Conservation (phyloP, 1,140 invertebrate species). For the Pygmarrhopalites habei region DNA sequence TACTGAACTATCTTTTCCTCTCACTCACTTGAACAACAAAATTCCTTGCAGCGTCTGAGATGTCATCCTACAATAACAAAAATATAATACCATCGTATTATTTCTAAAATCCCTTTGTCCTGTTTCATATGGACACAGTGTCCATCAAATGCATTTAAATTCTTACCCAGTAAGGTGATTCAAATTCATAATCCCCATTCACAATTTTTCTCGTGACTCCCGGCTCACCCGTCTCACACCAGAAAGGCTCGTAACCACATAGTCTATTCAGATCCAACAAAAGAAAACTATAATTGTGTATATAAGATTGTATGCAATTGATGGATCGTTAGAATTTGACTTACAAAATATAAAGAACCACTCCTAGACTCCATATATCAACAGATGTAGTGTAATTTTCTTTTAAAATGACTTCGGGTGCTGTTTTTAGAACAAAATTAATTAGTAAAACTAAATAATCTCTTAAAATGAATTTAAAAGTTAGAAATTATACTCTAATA, state of each 20-base stretch:
- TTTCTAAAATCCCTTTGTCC: too few relatives aligned
- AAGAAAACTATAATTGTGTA: too few relatives aligned
- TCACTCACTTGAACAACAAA: conserved; percentile 42
- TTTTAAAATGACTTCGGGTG: conserved; percentile 51
- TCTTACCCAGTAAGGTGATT: conserved; percentile 48
- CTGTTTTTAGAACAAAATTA: conserved; percentile 41
- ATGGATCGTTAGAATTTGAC: conserved; percentile 33
- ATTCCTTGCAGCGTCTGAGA: conserved; percentile 47
- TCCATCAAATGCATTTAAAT: too few relatives aligned
- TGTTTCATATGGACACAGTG: too few relatives aligned
- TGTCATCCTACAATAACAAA: too few relatives aligned
- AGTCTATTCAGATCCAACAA: too few relatives aligned
- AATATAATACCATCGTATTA: too few relatives aligned
- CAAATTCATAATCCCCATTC: conserved; percentile 45
- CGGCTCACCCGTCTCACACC: conserved; percentile 43
- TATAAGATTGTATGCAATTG: neutral
- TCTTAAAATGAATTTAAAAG: neutral
- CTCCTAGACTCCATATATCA: conserved; percentile 53
- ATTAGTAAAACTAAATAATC: conserved; percentile 1
- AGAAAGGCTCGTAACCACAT: conserved; percentile 46
- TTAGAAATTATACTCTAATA: conserved; percentile 2
- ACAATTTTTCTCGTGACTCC: conserved; percentile 45
- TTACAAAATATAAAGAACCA: conserved; percentile 50
- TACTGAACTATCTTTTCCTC: too few relatives aligned
- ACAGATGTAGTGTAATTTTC: conserved; percentile 46